A percentile compares a stretch with the other conserved stretches of the same genome.
Evolutionary conservation across 2,113 vertebrate genomes (phyloP).

Genomic region (Abramis brama): DNA sequence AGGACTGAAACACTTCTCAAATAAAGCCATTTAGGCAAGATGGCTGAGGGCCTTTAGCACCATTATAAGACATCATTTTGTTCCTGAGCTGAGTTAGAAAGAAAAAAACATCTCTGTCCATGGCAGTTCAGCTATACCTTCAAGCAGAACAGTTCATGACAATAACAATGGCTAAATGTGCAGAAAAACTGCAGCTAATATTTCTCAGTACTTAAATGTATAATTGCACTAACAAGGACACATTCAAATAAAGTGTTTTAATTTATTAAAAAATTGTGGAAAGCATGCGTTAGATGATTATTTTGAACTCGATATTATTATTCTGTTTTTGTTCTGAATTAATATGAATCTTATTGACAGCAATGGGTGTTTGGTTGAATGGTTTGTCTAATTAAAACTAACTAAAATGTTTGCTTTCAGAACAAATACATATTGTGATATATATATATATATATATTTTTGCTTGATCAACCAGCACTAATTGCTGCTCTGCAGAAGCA

Average conservation of each 20-base stretch:
- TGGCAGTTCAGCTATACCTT: conserved; percentile 31
- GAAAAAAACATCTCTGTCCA: neutral
- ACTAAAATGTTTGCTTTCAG: neutral
- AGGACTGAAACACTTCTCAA: conserved; percentile 14
- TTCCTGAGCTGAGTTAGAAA: conserved; percentile 28
- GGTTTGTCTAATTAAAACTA: neutral
- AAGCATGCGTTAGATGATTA: neutral
- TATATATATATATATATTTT: too few relatives aligned
- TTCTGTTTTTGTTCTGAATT: neutral
- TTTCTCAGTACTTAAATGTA: too few relatives aligned
- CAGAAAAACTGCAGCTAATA: conserved; percentile 30
- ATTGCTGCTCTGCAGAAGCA: conserved; percentile 26
- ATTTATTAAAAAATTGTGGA: neutral
- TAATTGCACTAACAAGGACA: too few relatives aligned
- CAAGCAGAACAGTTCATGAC: conserved; percentile 14
- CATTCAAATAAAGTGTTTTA: too few relatives aligned
- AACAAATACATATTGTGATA: neutral
- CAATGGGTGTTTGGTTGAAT: neutral
- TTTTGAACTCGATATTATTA: neutral
- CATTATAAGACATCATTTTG: conserved; percentile 42
- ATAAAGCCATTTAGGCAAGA: conserved; percentile 34
- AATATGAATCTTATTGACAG: neutral
- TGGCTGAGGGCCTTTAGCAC: conserved; percentile 41
- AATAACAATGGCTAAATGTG: conserved; percentile 51
- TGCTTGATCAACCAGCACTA: neutral